A percentile compares a stretch with the other conserved stretches of the same genome.
Evolutionary conservation across 92 coral and sea anemone species (phyloP).

Genomic region (Parazoanthus atlanticus): DNA sequence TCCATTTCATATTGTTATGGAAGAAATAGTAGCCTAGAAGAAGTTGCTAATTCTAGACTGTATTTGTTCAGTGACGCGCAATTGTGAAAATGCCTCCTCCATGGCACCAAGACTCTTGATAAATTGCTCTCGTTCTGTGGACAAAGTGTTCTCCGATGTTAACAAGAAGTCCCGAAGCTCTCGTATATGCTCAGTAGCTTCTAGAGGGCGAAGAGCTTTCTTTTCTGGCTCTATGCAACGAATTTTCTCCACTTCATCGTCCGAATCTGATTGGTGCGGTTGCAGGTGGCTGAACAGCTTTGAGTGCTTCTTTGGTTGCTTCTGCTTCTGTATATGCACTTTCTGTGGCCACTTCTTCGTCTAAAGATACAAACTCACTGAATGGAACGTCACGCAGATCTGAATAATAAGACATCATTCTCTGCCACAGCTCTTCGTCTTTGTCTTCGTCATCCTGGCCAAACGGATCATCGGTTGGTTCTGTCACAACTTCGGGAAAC

Average conservation of each 20-base stretch:
- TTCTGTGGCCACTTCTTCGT: slow-evolving; percentile 30
- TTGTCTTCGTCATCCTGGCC: too few species aligned
- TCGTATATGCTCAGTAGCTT: slow-evolving; percentile 16
- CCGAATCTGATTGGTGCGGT: not conserved
- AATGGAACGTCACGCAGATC: not conserved
- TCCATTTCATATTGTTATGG: too few species aligned
- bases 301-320: slow-evolving; percentile 10
- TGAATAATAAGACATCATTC: not conserved
- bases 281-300: slow-evolving; percentile 32
- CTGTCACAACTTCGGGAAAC: slow-evolving; percentile 4
- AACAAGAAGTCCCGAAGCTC: slow-evolving; percentile 5
- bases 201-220: slow-evolving; percentile 17
- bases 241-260: slow-evolving; percentile 13
- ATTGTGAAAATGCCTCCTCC: too few species aligned
- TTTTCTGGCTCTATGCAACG: slow-evolving; percentile 13
- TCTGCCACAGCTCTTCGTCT: too few species aligned
- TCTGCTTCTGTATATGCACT: slow-evolving; percentile 26
- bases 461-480: not conserved
- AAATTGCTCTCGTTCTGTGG: not conserved
- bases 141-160: slow-evolving; percentile 7
- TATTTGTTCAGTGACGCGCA: slow-evolving; percentile 10
- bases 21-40: not conserved
- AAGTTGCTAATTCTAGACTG: not conserved
- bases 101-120: too few species aligned
- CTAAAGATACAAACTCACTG: not conserved